Percentiles rank a stretch among this genome's conserved stretches.
These are phyloP conservation scores for Halichoerus grypus DNA, from an alignment of 2,113 vertebrate genomes.

Conservation along the genomic window DNA sequence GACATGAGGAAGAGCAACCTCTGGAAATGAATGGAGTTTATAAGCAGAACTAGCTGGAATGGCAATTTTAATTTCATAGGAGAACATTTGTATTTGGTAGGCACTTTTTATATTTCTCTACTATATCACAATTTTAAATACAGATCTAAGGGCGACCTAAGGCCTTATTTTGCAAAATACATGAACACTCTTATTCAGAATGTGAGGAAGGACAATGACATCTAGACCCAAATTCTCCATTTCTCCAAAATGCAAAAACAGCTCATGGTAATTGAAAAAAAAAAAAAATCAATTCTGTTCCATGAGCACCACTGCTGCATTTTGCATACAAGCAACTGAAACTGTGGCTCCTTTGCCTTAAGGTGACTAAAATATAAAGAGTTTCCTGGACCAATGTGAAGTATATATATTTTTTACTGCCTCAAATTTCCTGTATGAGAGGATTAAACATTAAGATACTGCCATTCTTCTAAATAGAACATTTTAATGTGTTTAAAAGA, in stretches of 20 bases:
- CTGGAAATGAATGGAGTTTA: constrained; percentile 20
- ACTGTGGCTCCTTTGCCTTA: neutral
- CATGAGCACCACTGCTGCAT: neutral
- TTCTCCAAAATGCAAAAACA: neutral
- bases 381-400: neutral
- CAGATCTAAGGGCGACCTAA: neutral
- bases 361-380: neutral
- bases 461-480: neutral
- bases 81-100: neutral
- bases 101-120: neutral
- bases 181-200: neutral
- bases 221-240: neutral
- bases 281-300: neutral
- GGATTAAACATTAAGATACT: neutral
- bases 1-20: constrained; percentile 42
- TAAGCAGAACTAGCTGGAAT: constrained; percentile 17
- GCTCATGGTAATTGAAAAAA: neutral
- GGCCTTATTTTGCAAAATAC: constrained; percentile 31
- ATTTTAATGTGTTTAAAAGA: neutral
- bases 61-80: neutral
- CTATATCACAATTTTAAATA: neutral
- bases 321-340: neutral
- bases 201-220: neutral
- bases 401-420: neutral
- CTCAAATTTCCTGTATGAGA: neutral